Percentiles rank a stretch among this genome's conserved stretches.
phyloP scores from a whole-genome alignment of 1,140 invertebrate species.

The Penaeus chinensis region DNA sequence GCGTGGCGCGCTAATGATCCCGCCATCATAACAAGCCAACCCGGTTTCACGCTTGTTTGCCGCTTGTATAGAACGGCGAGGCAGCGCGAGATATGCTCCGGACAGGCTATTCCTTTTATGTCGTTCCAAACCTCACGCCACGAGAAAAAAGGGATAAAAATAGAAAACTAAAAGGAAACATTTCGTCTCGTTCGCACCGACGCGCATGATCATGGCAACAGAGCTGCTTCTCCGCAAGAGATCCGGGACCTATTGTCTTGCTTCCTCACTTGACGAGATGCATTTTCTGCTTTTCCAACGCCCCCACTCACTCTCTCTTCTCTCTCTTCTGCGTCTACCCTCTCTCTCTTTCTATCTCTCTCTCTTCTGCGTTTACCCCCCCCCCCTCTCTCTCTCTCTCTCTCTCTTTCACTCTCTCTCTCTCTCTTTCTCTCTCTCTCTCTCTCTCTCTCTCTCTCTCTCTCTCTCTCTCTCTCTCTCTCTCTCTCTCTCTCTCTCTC shows the following conservation, averaged over 20 bases:
- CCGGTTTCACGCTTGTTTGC: conserved; percentile 21
- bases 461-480: neutral
- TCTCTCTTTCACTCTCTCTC: neutral
- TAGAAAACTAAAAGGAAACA: neutral
- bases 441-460: neutral
- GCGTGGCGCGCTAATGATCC: conserved; percentile 18
- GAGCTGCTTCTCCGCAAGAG: no score
- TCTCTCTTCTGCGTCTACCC: neutral
- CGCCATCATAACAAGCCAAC: conserved; percentile 5
- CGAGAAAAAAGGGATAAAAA: neutral
- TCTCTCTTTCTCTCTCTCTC: neutral
- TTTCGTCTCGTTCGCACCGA: no score
- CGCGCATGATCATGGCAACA: no score
- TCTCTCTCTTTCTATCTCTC: neutral
- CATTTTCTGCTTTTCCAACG: neutral
- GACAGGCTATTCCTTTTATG: no score
- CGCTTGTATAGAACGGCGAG: neutral
- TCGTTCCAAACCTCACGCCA: no score
- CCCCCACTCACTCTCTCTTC: neutral
- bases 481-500: neutral
- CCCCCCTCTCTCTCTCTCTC: neutral
- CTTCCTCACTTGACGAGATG: neutral
- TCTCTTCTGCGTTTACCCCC: neutral
- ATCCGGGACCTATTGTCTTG: neutral
- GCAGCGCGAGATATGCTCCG: no score